Base-by-base conservation (phyloP, 2,888 invertebrate genomes). In the Tipula vernalis region DNA sequence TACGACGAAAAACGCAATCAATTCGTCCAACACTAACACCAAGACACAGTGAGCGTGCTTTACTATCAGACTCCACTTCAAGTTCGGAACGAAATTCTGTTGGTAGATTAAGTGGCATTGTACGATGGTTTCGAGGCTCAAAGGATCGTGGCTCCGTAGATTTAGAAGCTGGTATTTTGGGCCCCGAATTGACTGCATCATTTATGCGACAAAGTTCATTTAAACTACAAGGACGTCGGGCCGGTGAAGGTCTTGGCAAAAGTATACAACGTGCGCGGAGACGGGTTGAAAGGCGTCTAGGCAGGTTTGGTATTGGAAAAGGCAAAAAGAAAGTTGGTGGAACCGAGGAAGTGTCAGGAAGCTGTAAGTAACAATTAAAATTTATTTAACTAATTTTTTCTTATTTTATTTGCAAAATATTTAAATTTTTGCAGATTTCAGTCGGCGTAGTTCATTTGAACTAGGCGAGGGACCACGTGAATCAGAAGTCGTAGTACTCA, bases 311-410 rank as follows among this genome's bases (percentile, higher is more conserved):
- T 8, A 93, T 97, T 86, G 93, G 95, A 10, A 97, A 97, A 90
- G 96, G 96, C 90, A 98, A 98, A 90, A 97, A 96, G 91, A 96
- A 97, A 91, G 95, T 96, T 90, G 96, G 96, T 36, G 97, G 97
- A 89, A 94, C 95, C 88, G 98, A 98, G 92, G 98, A 98, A 91
- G 94, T 95, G 1, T 95, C 95, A 87, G 96, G 96, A 89, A 95
- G 94, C 89, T 95, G 95, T 95, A 91, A 94, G 94, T 44, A 10
- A 8, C 10, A 44, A 44, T 0, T 39, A 39, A 39, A 3, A 39
- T 6, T 39, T 39, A 39, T 2, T 39, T 2, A 39, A 39, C 6
- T 39, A 39, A 39, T 39, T 39, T 39, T 39, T 39, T 5, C 3
- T 39, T 39, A 2, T 5, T 39, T 6, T 39, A 39, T 39, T 39